Conservation (phyloP, 2,888 invertebrate genomes). For the Eupithecia exiguata region DNA sequence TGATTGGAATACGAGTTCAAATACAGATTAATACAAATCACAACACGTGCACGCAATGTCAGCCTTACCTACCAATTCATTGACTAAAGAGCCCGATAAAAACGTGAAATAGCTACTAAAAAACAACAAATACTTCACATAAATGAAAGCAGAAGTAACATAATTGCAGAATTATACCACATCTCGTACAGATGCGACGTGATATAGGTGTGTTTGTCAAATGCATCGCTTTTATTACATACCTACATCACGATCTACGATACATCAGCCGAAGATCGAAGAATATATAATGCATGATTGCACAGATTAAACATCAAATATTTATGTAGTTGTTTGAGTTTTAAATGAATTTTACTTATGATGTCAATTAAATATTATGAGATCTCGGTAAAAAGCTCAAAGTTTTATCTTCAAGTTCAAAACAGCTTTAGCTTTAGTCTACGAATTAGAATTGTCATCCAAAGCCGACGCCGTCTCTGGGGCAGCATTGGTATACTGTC, state of each 20-base stretch:
- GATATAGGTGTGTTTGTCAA: conserved; percentile 12
- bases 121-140: not conserved
- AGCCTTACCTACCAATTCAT: not conserved
- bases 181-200: conserved; percentile 1
- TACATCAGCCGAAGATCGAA: not conserved
- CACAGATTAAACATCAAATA: conserved; percentile 1
- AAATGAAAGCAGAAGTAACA: conserved; percentile 12
- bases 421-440: not conserved
- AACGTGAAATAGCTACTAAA: not conserved
- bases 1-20: not conserved
- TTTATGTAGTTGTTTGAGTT: conserved; percentile 1
- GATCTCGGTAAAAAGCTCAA: not conserved
- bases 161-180: conserved; percentile 11
- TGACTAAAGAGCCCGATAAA: not conserved
- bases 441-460: not conserved
- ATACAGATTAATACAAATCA: not conserved
- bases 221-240: conserved; percentile 8
- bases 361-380: not conserved
- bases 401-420: not conserved
- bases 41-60: not conserved
- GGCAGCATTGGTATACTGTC: too few species aligned
- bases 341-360: not conserved
- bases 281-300: conserved; percentile 5
- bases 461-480: not conserved
- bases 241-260: not conserved